A percentile compares a stretch with the other conserved stretches of the same genome.
These are phyloP conservation scores for Pelodiscus sinensis DNA, from an alignment of 2,113 vertebrate genomes.

Conservation along the genomic window DNA sequence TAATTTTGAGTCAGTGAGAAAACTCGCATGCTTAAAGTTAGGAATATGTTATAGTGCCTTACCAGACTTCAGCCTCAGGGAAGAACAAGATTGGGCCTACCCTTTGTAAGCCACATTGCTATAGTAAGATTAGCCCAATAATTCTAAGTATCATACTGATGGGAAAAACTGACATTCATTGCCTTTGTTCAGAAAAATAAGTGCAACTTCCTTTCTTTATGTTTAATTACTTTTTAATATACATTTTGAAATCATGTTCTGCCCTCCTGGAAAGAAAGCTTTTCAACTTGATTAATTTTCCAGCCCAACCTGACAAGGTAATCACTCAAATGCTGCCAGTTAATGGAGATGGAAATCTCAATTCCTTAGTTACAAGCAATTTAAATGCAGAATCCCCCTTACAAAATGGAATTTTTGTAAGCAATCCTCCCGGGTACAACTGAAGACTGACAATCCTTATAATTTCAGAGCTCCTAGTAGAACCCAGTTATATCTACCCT, in stretches of 20 bases:
- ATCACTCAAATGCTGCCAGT: not conserved
- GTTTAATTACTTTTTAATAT: conserved; percentile 41
- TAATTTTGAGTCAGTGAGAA: not conserved
- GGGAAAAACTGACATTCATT: not conserved
- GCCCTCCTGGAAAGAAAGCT: not conserved
- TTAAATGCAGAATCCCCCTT: not conserved
- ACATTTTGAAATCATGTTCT: conserved; percentile 13
- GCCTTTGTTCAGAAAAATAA: conserved; percentile 1
- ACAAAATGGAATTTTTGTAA: not conserved
- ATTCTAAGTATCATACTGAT: not conserved
- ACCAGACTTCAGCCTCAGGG: not conserved
- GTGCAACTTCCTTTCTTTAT: not conserved
- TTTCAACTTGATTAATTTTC: conserved; percentile 38
- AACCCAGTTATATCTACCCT: not conserved
- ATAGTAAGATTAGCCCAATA: not conserved
- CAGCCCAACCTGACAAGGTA: not conserved
- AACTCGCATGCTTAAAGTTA: not conserved
- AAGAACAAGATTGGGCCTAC: not conserved
- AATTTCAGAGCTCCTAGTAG: not conserved
- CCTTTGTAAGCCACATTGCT: not conserved
- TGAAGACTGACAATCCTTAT: not conserved
- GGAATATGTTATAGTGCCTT: not conserved
- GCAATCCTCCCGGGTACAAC: not conserved
- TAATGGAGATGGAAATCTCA: conserved; percentile 10
- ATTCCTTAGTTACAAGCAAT: not conserved